Conservation (phyloP, 2,113 vertebrate species). For the Physeter macrocephalus region DNA sequence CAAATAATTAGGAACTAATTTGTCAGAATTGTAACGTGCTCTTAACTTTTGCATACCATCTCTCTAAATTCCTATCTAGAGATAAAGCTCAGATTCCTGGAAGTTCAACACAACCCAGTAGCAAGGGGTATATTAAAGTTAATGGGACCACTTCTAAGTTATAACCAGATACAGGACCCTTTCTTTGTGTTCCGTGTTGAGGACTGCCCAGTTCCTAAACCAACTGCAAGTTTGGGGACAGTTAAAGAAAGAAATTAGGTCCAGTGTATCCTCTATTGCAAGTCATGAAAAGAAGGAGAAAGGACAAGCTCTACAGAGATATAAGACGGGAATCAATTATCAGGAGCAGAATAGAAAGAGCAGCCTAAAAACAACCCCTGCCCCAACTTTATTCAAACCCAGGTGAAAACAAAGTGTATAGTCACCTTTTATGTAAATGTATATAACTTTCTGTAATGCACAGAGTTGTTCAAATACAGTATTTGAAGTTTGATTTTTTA, state of each 20-base stretch:
- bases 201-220: slow-evolving; percentile 26
- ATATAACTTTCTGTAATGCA: neutral
- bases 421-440: neutral
- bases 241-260: slow-evolving; percentile 53
- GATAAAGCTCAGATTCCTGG: slow-evolving; percentile 17
- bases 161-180: slow-evolving; percentile 38
- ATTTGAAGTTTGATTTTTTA: neutral
- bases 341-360: neutral
- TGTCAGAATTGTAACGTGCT: slow-evolving; percentile 44
- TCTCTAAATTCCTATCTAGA: slow-evolving; percentile 9
- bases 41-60: neutral
- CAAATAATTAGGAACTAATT: slow-evolving; percentile 68
- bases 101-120: slow-evolving; percentile 23
- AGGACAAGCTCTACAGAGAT: neutral
- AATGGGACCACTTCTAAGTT: slow-evolving; percentile 54
- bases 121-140: neutral
- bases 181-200: slow-evolving; percentile 39
- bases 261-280: slow-evolving; percentile 16
- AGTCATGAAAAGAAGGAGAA: neutral
- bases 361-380: neutral
- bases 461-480: neutral
- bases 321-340: neutral
- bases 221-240: slow-evolving; percentile 47
- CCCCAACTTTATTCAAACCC: neutral
- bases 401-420: neutral